phyloP scores from a whole-genome alignment of 2,888 invertebrate species.

The Chrysolina oricalcia region DNA sequence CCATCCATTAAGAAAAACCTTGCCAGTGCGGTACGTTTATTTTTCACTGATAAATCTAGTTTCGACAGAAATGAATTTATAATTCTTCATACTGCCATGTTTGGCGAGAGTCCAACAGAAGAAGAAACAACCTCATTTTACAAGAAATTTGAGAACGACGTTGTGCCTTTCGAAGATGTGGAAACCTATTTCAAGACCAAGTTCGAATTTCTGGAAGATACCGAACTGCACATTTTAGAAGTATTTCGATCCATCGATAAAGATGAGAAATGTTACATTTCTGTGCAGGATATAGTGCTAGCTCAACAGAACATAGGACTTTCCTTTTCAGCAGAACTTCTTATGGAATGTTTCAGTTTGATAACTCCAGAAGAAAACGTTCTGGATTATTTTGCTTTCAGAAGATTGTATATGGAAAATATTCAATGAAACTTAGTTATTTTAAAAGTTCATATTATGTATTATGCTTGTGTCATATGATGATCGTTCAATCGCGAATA shows the following conservation, averaged over 20 bases:
- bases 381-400: slow-evolving; percentile 51
- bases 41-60: slow-evolving; percentile 31
- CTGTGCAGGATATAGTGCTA: slow-evolving; percentile 38
- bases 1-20: slow-evolving; percentile 22
- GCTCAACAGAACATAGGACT: slow-evolving; percentile 40
- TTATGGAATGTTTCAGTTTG: slow-evolving; percentile 49
- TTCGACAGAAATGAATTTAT: slow-evolving; percentile 43
- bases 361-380: slow-evolving; percentile 44
- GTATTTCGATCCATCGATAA: slow-evolving; percentile 45
- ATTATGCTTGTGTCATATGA: not conserved
- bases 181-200: slow-evolving; percentile 35
- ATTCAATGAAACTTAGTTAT: slow-evolving; percentile 27
- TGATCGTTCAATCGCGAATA: not conserved
- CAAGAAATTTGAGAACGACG: slow-evolving; percentile 31
- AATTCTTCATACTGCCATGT: slow-evolving; percentile 44
- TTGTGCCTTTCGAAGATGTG: slow-evolving; percentile 30
- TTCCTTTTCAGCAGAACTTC: slow-evolving; percentile 37
- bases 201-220: slow-evolving; percentile 43
- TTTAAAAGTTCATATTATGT: not conserved
- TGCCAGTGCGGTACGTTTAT: slow-evolving; percentile 29
- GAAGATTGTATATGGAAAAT: slow-evolving; percentile 40
- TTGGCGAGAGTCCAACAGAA: slow-evolving; percentile 43
- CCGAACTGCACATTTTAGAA: slow-evolving; percentile 46
- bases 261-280: slow-evolving; percentile 47
- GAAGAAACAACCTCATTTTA: slow-evolving; percentile 44